Conservation (phyloP, 2,888 invertebrate species). For the Euplexia lucipara region DNA sequence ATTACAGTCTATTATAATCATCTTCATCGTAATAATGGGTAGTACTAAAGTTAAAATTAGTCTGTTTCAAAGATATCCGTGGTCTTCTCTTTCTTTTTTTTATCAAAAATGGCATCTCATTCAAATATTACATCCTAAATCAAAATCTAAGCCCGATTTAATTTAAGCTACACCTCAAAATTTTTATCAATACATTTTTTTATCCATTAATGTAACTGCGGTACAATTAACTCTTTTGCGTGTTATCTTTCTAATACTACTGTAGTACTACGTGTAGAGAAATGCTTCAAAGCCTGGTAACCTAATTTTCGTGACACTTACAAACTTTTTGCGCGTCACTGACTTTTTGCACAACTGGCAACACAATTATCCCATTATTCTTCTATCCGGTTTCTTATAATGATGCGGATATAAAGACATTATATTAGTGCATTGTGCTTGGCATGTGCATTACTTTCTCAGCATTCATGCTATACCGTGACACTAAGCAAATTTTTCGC, state of each 20-base stretch:
- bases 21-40: constrained; percentile 7
- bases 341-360: constrained; percentile 41
- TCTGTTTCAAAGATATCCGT: too few species aligned
- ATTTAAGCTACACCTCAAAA: not conserved
- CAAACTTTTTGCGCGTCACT: constrained; percentile 43
- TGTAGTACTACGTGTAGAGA: too few species aligned
- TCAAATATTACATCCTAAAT: not conserved
- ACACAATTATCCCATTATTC: constrained; percentile 14
- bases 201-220: not conserved
- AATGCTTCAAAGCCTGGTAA: constrained; percentile 22
- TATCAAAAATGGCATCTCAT: not conserved
- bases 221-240: constrained; percentile 6
- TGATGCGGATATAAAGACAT: constrained; percentile 50
- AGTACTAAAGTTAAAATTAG: not conserved
- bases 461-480: constrained; percentile 50
- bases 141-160: not conserved
- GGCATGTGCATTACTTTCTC: constrained; percentile 62
- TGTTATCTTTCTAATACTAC: constrained; percentile 18
- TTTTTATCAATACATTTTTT: too few species aligned
- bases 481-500: constrained; percentile 67
- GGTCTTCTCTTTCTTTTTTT: too few species aligned
- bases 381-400: constrained; percentile 37
- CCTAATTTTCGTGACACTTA: constrained; percentile 46
- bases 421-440: constrained; percentile 43
- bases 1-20: constrained; percentile 22